Conservation (phyloP, 2,113 vertebrate species). For the Carassius carassius region DNA sequence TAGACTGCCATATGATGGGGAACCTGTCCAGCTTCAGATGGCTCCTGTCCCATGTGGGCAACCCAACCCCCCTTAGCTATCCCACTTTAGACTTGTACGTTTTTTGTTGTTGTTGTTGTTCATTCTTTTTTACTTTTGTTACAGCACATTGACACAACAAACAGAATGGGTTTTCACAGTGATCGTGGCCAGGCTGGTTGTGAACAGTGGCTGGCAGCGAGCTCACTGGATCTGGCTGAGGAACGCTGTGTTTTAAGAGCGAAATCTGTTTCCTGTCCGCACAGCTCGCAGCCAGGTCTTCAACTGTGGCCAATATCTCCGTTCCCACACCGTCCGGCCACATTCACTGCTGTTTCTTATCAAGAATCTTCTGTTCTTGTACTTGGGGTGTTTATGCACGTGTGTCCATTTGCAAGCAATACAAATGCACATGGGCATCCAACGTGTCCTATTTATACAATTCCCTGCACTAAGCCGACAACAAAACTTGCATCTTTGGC, state of each 20-base stretch:
- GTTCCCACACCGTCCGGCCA: constrained; percentile 6
- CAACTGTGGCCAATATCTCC: constrained; percentile 86
- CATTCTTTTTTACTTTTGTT: constrained; percentile 41
- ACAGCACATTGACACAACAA: constrained; percentile 60
- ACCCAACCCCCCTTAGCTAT: constrained; percentile 49
- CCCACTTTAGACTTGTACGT: constrained; percentile 35
- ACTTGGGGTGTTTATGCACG: not conserved
- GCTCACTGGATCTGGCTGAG: constrained; percentile 78
- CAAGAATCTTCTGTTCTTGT: no score
- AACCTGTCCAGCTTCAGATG: constrained; percentile 59
- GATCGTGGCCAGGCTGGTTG: constrained; percentile 58
- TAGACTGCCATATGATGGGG: constrained; percentile 58
- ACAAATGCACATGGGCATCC: constrained; percentile 54
- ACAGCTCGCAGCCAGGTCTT: constrained; percentile 83
- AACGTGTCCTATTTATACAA: constrained; percentile 58
- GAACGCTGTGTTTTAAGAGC: constrained; percentile 85
- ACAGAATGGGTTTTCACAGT: constrained; percentile 58
- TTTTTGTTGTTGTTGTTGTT: not conserved
- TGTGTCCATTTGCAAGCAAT: constrained; percentile 12
- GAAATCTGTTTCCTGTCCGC: constrained; percentile 86
- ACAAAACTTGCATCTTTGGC: constrained; percentile 54
- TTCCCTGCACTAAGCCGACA: constrained; percentile 61
- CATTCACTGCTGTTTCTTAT: not conserved
- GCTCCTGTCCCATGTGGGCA: constrained; percentile 55
- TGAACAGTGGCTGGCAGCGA: constrained; percentile 54